Percentiles rank a stretch among this genome's conserved stretches.
These are phyloP conservation scores for Drosophila punjabiensis DNA, from an alignment of 1,140 invertebrate genomes.

Conservation along the genomic window DNA sequence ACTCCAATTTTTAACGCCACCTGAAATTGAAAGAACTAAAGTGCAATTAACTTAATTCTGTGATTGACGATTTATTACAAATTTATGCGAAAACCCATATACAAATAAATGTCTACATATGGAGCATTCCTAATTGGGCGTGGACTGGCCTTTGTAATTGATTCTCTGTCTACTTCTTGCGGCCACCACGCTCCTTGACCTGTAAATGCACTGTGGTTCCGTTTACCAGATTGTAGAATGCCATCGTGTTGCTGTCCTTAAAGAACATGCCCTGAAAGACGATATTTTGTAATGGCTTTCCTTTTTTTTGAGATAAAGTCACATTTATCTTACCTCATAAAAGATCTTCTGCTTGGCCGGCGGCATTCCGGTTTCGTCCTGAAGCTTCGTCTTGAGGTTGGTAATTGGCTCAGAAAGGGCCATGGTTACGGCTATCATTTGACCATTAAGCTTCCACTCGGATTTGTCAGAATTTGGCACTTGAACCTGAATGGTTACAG, in stretches of 20 bases:
- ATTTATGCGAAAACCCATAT: conserved; percentile 68
- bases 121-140: conserved; percentile 14
- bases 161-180: conserved; percentile 94
- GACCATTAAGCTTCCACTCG: conserved; percentile 99
- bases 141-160: conserved; percentile 1
- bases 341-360: conserved; percentile 97
- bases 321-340: conserved; percentile 66
- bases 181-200: conserved; percentile 98
- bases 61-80: conserved; percentile 77
- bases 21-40: conserved; percentile 56
- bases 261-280: conserved; percentile 96
- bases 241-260: conserved; percentile 97
- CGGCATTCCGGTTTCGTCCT: conserved; percentile 96
- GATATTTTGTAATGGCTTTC: conserved; percentile 24
- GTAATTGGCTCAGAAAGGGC: conserved; percentile 93
- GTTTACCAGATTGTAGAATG: conserved; percentile 97
- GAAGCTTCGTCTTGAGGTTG: conserved; percentile 95
- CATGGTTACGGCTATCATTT: conserved; percentile 92
- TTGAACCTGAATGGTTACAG: conserved; percentile 91
- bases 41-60: conserved; percentile 78
- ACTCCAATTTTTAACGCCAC: conserved; percentile 40
- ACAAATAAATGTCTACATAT: conserved; percentile 64
- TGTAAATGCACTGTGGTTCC: conserved; percentile 94
- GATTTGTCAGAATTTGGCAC: conserved; percentile 95
- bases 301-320: not conserved